A percentile compares a stretch with the other conserved stretches of the same genome.
Evolutionary conservation across 2,797 vertebrate genomes (phyloP).

Genomic region (Tachyglossus aculeatus): DNA sequence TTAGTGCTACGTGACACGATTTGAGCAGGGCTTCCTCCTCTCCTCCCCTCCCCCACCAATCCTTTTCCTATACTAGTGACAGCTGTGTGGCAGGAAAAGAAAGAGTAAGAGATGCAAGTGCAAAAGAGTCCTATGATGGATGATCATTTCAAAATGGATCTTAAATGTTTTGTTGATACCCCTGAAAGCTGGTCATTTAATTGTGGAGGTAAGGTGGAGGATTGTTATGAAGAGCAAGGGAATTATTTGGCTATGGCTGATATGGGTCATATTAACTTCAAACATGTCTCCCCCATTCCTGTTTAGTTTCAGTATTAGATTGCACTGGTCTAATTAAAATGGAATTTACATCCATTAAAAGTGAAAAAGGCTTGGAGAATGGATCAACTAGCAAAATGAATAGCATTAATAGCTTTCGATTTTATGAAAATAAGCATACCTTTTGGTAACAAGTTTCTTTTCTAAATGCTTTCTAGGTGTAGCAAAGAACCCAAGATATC

Average conservation of each 20-base stretch:
- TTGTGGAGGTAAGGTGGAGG: constrained; percentile 39
- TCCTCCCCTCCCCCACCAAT: constrained; percentile 61
- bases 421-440: constrained; percentile 32
- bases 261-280: constrained; percentile 66
- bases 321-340: constrained; percentile 73
- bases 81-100: constrained; percentile 86
- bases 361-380: constrained; percentile 63
- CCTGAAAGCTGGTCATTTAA: constrained; percentile 58
- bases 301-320: constrained; percentile 60
- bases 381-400: constrained; percentile 45
- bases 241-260: constrained; percentile 69
- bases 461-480: constrained; percentile 5
- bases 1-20: constrained; percentile 97
- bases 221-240: constrained; percentile 52
- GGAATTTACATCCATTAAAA: constrained; percentile 68
- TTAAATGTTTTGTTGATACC: constrained; percentile 63
- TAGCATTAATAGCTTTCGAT: constrained; percentile 41
- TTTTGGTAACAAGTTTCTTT: constrained; percentile 13
- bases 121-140: constrained; percentile 61
- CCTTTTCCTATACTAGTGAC: constrained; percentile 80
- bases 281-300: constrained; percentile 53
- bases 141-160: constrained; percentile 48
- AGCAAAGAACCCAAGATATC: constrained; percentile 24
- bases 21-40: constrained; percentile 84
- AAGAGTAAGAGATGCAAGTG: constrained; percentile 73